A percentile compares a stretch with the other conserved stretches of the same genome.
Conservation (phyloP, 1,140 invertebrate species). For the Uloborus diversus region DNA sequence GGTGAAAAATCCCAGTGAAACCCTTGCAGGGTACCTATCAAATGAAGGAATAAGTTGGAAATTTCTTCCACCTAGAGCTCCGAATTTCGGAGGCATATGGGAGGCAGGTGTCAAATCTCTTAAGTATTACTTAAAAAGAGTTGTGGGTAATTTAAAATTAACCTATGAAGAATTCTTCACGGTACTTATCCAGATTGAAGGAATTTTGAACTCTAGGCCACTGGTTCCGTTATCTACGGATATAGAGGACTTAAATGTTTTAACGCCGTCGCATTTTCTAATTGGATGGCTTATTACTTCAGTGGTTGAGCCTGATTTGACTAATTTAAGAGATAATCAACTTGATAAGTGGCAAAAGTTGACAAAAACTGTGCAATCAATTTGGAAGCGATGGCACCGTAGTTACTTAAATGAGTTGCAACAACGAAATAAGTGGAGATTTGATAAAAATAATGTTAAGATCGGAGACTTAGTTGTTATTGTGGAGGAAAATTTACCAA, state of each 20-base stretch:
- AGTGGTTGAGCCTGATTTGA: constrained; percentile 58
- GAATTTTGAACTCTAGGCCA: constrained; percentile 62
- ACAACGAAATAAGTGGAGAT: neutral
- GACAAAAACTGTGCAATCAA: constrained; percentile 56
- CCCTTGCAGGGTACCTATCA: neutral
- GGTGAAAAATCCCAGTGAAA: neutral
- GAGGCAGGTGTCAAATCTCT: constrained; percentile 57
- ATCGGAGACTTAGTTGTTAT: no score
- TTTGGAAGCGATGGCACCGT: constrained; percentile 63
- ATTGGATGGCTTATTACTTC: constrained; percentile 27
- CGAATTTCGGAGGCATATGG: constrained; percentile 61
- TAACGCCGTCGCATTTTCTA: constrained; percentile 61
- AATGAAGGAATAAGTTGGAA: constrained; percentile 17
- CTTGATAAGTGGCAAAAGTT: constrained; percentile 58
- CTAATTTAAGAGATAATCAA: constrained; percentile 35
- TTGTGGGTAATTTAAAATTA: constrained; percentile 27
- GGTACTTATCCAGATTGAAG: constrained; percentile 62
- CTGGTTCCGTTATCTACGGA: constrained; percentile 60
- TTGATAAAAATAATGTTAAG: no score
- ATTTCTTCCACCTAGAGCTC: constrained; percentile 20
- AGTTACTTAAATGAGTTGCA: constrained; percentile 61
- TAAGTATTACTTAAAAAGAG: constrained; percentile 58
- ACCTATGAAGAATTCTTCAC: constrained; percentile 61
- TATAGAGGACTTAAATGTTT: constrained; percentile 60
- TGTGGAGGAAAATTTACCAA: no score